Evolutionary conservation across 2,797 vertebrate species (phyloP), one percentile per base, ranked within the genome.

Genomic region (Clarias platycephalus): DNA sequence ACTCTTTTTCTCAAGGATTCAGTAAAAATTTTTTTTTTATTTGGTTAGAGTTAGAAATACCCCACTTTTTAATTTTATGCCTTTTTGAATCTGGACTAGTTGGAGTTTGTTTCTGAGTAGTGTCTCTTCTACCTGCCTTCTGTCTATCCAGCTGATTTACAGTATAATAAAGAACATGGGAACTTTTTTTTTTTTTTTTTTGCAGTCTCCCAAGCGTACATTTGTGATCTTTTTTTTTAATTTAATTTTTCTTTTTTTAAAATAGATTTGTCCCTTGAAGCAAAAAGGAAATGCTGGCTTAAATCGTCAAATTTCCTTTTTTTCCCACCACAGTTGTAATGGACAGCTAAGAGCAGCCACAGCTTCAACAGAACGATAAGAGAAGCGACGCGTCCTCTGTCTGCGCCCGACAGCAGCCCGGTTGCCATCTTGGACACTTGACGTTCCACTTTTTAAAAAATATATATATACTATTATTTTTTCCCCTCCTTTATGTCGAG

Each of bases 1-100:
- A 95, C 89, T 92, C 91, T 93, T 0, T 79, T 93, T 95, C 94
- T 95, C 92, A 95, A 95, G 95, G 94, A 94, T 94, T 94, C 92
- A 92, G 86, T 90, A 90, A 93, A 3, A 37, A 40, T 94, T 90
- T 94, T 94, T 90, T 83, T 89, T 81, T 84, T 82, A 2, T 53
- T 53, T 53, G 12, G 71, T 81, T 86, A 87, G 83, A 53, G 83
- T 82, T 83, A 55, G 49, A 80, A 83, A 84, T 53, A 83, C 79
- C 84, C 40, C 18, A 53, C 49, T 83, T 83, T 64, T 88, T 87
- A 44, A 82, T 83, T 81, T 71, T 80, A 80, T 81, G 13, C 55
- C 64, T 76, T 83, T 75, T 84, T 64, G 84, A 83, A 83, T 86
- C 86, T 83, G 87, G 85, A 88, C 85, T 88, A 88, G 83, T 87